These are phyloP conservation scores for Pao palembangensis DNA, from an alignment of 2,113 vertebrate genomes.

Conservation along the genomic window DNA sequence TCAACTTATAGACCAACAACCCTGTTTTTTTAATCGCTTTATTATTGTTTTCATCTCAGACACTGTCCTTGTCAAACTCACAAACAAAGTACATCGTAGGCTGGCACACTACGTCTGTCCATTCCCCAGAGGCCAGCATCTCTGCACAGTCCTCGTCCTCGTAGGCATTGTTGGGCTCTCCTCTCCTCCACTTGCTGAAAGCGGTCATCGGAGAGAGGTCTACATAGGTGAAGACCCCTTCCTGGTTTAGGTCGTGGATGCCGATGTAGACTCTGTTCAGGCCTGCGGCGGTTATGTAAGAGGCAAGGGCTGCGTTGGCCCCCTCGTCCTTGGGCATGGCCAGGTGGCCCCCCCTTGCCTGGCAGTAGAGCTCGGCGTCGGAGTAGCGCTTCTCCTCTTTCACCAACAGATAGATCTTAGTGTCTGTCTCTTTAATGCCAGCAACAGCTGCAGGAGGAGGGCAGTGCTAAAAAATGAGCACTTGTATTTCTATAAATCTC, in stretches of 20 bases:
- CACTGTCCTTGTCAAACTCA: slow-evolving; percentile 90
- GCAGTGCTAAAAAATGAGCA: slow-evolving; percentile 96
- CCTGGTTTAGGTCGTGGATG: slow-evolving; percentile 88
- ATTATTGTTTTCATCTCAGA: slow-evolving; percentile 64
- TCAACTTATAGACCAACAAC: no score
- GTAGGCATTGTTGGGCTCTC: slow-evolving; percentile 93
- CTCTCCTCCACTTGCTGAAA: slow-evolving; percentile 91
- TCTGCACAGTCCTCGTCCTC: slow-evolving; percentile 95
- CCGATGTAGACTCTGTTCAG: slow-evolving; percentile 91
- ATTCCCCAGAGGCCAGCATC: slow-evolving; percentile 90
- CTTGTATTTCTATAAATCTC: slow-evolving; percentile 83
- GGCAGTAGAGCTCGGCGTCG: slow-evolving; percentile 90
- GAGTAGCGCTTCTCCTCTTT: slow-evolving; percentile 91
- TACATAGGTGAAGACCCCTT: slow-evolving; percentile 88
- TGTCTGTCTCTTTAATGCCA: slow-evolving; percentile 93
- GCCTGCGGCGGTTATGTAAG: slow-evolving; percentile 86
- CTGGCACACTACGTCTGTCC: slow-evolving; percentile 95
- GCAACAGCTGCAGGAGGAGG: slow-evolving; percentile 97
- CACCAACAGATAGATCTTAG: slow-evolving; percentile 94
- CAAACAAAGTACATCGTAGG: slow-evolving; percentile 96
- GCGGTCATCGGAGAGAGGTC: slow-evolving; percentile 91
- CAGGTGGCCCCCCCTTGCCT: slow-evolving; percentile 87
- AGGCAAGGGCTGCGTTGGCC: slow-evolving; percentile 84
- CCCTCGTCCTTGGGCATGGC: slow-evolving; percentile 93
- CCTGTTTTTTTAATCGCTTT: no score